These are phyloP conservation scores for Pristionchus mayeri DNA, from an alignment of 2,888 invertebrate genomes.

Conservation along the genomic window DNA sequence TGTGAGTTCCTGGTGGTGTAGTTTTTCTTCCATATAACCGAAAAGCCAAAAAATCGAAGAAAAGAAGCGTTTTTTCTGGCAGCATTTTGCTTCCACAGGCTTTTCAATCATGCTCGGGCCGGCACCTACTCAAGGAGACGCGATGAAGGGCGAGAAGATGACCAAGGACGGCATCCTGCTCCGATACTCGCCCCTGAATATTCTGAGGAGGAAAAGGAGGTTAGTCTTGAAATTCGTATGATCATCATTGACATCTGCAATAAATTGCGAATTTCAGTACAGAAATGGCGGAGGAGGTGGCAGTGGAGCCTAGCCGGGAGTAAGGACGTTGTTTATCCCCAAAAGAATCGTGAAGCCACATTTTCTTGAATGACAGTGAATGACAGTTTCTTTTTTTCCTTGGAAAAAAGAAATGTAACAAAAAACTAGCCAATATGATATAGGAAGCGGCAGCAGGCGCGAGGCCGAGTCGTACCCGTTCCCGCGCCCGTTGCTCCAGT, in stretches of 20 bases:
- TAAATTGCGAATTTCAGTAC: not conserved
- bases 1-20: not conserved
- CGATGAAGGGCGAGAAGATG: slow-evolving; percentile 1
- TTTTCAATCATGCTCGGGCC: slow-evolving; percentile 44
- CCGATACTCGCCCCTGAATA: slow-evolving; percentile 27
- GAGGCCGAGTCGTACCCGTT: not conserved
- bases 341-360: not conserved
- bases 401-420: too few species aligned
- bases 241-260: too few species aligned
- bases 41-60: too few species aligned
- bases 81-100: not conserved
- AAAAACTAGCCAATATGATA: too few species aligned
- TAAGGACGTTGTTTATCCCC: too few species aligned
- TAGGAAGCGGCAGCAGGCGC: slow-evolving; percentile 16
- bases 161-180: slow-evolving; percentile 28
- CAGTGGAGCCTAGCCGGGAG: too few species aligned
- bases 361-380: too few species aligned
- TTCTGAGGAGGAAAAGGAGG: slow-evolving; percentile 40
- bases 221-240: not conserved
- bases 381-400: not conserved
- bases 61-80: too few species aligned
- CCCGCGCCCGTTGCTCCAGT: not conserved
- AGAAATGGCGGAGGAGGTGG: too few species aligned
- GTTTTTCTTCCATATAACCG: not conserved
- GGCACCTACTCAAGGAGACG: not conserved